phyloP scores from a whole-genome alignment of 2,113 vertebrate genomes.

The Crypturellus undulatus region DNA sequence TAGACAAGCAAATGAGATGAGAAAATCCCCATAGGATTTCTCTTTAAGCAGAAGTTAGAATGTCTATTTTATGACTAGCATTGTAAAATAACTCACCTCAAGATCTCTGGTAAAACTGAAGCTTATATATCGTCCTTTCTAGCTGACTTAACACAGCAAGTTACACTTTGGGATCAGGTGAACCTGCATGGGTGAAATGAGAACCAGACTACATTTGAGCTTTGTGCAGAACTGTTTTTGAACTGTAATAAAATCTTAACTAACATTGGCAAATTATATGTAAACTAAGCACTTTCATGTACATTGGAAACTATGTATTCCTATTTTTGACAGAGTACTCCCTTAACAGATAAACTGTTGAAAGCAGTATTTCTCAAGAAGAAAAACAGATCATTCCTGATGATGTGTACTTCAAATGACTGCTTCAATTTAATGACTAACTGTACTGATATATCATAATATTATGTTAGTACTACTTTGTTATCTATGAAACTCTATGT shows the following conservation, averaged over 20 bases:
- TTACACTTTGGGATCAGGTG: background rate
- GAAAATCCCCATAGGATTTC: slow-evolving; percentile 11
- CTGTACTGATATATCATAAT: background rate
- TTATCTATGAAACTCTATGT: background rate
- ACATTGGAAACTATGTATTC: background rate
- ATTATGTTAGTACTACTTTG: background rate
- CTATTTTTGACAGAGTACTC: background rate
- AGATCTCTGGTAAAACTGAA: background rate
- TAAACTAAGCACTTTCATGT: background rate
- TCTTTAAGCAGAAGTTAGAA: background rate
- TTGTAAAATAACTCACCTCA: background rate
- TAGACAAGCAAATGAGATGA: background rate
- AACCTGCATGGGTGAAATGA: background rate
- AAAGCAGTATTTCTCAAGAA: background rate
- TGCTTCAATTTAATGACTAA: background rate
- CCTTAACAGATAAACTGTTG: background rate
- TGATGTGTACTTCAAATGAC: background rate
- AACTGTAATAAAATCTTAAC: background rate
- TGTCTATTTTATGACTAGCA: background rate
- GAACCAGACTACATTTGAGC: background rate
- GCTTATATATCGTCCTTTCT: background rate
- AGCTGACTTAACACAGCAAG: background rate
- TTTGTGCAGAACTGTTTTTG: background rate
- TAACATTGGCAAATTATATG: background rate
- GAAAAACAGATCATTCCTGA: background rate